Evolutionary conservation across 2,797 vertebrate genomes (phyloP).

Genomic region (Scomberomorus guttatus): DNA sequence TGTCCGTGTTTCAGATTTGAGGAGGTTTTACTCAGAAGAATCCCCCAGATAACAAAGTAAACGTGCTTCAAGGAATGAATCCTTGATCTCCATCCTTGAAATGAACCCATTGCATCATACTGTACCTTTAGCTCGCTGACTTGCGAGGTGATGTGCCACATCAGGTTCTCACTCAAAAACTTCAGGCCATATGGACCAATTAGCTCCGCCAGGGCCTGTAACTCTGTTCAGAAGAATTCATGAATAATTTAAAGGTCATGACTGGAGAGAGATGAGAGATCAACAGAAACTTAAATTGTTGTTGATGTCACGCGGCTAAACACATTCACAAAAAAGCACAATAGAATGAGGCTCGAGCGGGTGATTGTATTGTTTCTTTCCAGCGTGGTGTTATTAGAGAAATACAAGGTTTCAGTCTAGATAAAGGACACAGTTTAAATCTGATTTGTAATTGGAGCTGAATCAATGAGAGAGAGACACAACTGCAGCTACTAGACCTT

Average conservation of each 20-base stretch:
- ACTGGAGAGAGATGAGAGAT: neutral
- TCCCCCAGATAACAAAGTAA: neutral
- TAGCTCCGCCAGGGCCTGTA: conserved; percentile 91
- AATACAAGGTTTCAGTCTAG: conserved; percentile 1
- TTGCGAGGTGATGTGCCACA: conserved; percentile 98
- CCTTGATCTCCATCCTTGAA: neutral
- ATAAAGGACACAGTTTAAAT: neutral
- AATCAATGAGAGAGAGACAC: conserved; percentile 38
- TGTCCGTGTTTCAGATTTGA: neutral
- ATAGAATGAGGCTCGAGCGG: neutral
- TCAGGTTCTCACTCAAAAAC: conserved; percentile 94
- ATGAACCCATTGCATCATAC: conserved; percentile 40
- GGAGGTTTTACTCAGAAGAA: neutral
- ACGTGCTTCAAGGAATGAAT: neutral
- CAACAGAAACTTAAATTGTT: neutral
- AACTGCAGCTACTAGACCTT: conserved; percentile 30
- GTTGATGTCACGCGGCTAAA: neutral
- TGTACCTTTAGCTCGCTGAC: conserved; percentile 92
- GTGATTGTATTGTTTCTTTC: neutral
- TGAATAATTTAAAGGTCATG: conserved; percentile 18
- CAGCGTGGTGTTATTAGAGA: neutral
- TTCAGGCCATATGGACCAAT: conserved; percentile 93
- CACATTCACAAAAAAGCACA: conserved; percentile 1
- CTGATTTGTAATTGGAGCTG: conserved; percentile 9
- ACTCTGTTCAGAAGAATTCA: conserved; percentile 81